Evolutionary conservation across 2,113 vertebrate species (phyloP), one percentile per base, ranked within the genome.

Genomic region (Rostratula benghalensis): DNA sequence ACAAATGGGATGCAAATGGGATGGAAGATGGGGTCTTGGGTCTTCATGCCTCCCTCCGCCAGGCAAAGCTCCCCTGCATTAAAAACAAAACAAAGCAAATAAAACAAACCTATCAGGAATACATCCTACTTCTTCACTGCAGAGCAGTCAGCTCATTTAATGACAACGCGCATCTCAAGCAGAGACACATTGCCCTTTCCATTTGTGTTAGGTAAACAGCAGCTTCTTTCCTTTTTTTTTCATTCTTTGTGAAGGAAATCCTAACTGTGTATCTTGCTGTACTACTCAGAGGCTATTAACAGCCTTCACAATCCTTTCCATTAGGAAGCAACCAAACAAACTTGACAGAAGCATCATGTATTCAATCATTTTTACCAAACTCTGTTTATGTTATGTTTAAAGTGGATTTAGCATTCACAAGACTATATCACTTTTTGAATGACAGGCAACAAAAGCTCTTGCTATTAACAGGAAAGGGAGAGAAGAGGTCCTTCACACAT

Each of bases 321-420:
- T 83, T 70, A 78, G 71, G 53, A 90, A 94, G 50, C 18, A 90
- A 39, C 78, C 59, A 94, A 96, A 91, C 69, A 81, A 91, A 96
- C 61, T 79, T 87, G 84, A 89, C 74, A 87, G 71, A n/a, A 46
- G 50, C 11, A 5, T 60, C 28, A 50, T 25, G 46, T 20, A 25
- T 59, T 69, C 7, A 0, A 88, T 65, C 48, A 80, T 45, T 79
- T 78, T 46, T 80, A 61, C 25, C 41, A 57, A 61, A 68, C 21
- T 88, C n/a, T 83, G 71, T 70, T 83, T 60, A 74, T 39, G 19
- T n/a, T 90, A 51, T 31, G 56, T 76, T 68, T 48, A n/a, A 92
- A 81, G 56, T 23, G 56, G 73, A 65, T 87, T 93, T 92, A 53
- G 54, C 31, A 17, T 30, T 75, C 57, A 41, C n/a, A 48, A 24